Conservation (phyloP, 2,888 invertebrate species). For the Petrophora chlorosata region DNA sequence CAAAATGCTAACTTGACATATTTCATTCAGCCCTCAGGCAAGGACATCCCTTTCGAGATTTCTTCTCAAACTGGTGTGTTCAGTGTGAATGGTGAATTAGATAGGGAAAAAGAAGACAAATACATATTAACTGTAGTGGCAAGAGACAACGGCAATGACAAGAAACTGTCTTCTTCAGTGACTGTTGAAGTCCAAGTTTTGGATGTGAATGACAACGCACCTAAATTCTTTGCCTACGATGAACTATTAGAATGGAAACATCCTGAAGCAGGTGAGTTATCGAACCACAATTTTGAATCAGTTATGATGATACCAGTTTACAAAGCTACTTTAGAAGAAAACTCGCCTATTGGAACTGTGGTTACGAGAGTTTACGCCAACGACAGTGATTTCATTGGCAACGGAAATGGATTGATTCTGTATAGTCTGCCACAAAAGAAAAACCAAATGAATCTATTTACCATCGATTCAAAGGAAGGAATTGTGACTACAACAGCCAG, state of each 20-base stretch:
- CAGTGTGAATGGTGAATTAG: slow-evolving; percentile 89
- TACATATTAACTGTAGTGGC: slow-evolving; percentile 90
- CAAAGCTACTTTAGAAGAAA: slow-evolving; percentile 89
- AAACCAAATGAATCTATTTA: slow-evolving; percentile 86
- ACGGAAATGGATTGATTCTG: slow-evolving; percentile 93
- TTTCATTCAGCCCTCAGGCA: slow-evolving; percentile 77
- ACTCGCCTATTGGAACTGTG: slow-evolving; percentile 88
- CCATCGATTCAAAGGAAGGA: slow-evolving; percentile 94
- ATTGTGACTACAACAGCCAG: slow-evolving; percentile 89
- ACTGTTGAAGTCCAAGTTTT: slow-evolving; percentile 91
- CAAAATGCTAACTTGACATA: slow-evolving; percentile 91
- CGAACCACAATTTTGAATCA: slow-evolving; percentile 81
- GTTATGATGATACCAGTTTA: slow-evolving; percentile 88
- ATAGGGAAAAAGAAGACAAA: slow-evolving; percentile 88
- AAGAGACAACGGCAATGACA: slow-evolving; percentile 87
- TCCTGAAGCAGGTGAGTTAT: slow-evolving; percentile 71
- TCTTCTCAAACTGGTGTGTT: slow-evolving; percentile 87
- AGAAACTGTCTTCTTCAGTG: slow-evolving; percentile 87
- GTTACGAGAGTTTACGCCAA: slow-evolving; percentile 91
- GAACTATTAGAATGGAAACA: slow-evolving; percentile 81
- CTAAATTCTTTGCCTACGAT: slow-evolving; percentile 91
- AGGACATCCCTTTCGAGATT: slow-evolving; percentile 87
- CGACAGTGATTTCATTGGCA: slow-evolving; percentile 92
- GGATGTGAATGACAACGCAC: slow-evolving; percentile 93
- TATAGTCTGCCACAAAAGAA: slow-evolving; percentile 89